Evolutionary conservation across 2,113 vertebrate species (phyloP), one percentile per base, ranked within the genome.

Genomic region (Clupea harengus): DNA sequence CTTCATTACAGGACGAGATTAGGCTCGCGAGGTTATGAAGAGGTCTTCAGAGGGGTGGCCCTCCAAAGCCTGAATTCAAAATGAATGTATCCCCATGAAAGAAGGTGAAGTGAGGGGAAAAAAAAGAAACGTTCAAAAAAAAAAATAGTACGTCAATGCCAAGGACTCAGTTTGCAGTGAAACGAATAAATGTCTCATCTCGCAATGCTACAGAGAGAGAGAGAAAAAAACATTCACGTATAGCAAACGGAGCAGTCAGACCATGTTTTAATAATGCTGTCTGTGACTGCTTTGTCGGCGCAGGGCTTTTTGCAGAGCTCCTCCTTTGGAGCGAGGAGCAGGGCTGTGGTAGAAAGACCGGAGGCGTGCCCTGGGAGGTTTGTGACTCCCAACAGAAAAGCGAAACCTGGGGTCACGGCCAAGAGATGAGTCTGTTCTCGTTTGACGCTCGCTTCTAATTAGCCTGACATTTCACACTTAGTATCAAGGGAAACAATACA

Each of bases 1-100:
- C 80, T 84, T 85, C 84, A 85, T 87, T 52, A 67, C 80, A 83
- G 67, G 83, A 64, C 44, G n/a, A 85, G 86, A 85, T 87, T 85
- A 85, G 81, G 82, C 64, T 83, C 45, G 84, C 54, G 75, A 88
- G 82, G 28, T 47, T 18, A 39, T 49, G 25, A 60, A 50, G 84
- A 81, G 83, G 47, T 28, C 18, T 81, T 72, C 83, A 85, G 83
- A 88, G 86, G 39, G 39, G 86, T 81, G 83, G 64, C 39, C 47
- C 82, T 10, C 28, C 20, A 81, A 22, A 25, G 28, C 49, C 45
- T 25, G 45, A 11, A 49, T 50, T 46, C 45, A 20, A 54, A 60
- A 22, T 22, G 54, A 60, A 60, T 60, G 20, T 22, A 60, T 60
- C 54, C 54, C 54, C 54, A 54, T 72, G 64, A 32, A 32, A 32